These are phyloP conservation scores for Manis javanica DNA, from an alignment of 2,797 vertebrate genomes.

Conservation along the genomic window DNA sequence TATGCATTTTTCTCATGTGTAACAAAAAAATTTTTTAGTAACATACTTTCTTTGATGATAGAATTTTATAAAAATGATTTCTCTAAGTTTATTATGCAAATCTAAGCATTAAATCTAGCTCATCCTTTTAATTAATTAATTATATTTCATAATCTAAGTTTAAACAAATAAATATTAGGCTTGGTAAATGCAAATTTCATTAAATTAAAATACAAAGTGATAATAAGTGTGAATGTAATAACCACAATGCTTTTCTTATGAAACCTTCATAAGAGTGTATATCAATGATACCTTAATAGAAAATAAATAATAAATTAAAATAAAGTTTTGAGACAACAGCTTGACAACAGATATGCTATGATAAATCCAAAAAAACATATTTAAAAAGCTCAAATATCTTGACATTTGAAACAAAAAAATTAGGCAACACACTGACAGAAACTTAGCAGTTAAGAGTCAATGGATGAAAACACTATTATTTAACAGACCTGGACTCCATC, in stretches of 20 bases:
- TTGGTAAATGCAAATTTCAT: background rate
- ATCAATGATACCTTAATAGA: too few species aligned
- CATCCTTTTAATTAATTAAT: constrained; percentile 28
- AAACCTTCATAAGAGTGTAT: too few species aligned
- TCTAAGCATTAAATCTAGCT: constrained; percentile 32
- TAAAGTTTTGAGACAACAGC: background rate
- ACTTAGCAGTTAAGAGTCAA: constrained; percentile 21
- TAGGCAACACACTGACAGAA: background rate
- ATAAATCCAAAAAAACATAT: constrained; percentile 38
- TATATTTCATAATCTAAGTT: constrained; percentile 48
- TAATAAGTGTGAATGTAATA: too few species aligned
- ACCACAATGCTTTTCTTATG: too few species aligned
- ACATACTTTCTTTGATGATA: background rate
- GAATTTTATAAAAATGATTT: constrained; percentile 33
- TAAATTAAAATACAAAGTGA: constrained; percentile 1
- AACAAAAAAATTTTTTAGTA: background rate
- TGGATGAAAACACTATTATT: background rate
- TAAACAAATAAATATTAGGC: constrained; percentile 35
- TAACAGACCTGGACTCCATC: background rate
- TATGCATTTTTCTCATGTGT: background rate
- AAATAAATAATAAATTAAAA: too few species aligned
- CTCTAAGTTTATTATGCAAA: constrained; percentile 22
- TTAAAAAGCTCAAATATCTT: constrained; percentile 8
- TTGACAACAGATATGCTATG: background rate
- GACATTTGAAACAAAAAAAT: constrained; percentile 47